Percentiles rank a stretch among this genome's conserved stretches.
phyloP scores from a whole-genome alignment of 1,140 invertebrate genomes.

The Psix sp. region DNA sequence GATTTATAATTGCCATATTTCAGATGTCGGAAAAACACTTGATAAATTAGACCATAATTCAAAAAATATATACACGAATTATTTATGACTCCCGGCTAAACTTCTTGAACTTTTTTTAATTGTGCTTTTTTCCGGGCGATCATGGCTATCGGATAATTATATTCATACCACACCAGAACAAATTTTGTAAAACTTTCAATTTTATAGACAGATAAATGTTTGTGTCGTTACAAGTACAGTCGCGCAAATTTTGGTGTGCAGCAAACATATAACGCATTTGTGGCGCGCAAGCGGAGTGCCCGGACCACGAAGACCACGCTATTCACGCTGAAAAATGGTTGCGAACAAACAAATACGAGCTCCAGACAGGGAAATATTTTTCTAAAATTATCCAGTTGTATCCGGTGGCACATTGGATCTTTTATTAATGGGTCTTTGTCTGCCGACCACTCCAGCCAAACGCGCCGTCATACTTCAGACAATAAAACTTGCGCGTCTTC shows the following conservation, averaged over 20 bases:
- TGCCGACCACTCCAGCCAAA: constrained; percentile 11
- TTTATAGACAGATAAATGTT: constrained; percentile 56
- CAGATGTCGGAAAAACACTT: constrained; percentile 53
- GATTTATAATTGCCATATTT: constrained; percentile 59
- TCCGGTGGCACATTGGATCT: background rate
- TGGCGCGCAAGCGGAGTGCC: constrained; percentile 26
- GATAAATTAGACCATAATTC: constrained; percentile 57
- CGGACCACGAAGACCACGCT: constrained; percentile 14
- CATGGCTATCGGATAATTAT: constrained; percentile 49
- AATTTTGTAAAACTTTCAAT: constrained; percentile 57
- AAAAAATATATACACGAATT: constrained; percentile 55
- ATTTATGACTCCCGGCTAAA: constrained; percentile 36
- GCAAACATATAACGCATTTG: constrained; percentile 38
- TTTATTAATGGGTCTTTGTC: constrained; percentile 7
- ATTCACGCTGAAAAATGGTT: background rate
- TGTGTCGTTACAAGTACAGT: constrained; percentile 49
- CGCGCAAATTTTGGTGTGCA: constrained; percentile 57
- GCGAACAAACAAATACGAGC: background rate
- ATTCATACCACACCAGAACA: constrained; percentile 27
- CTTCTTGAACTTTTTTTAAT: constrained; percentile 8
- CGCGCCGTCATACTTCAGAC: constrained; percentile 47
- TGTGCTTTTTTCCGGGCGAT: constrained; percentile 27
- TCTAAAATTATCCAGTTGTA: constrained; percentile 9
- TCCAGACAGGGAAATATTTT: constrained; percentile 17
- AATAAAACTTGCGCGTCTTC: constrained; percentile 62